Evolutionary conservation across 2,888 invertebrate genomes (phyloP).

Genomic region (Heteromurus nitidus): DNA sequence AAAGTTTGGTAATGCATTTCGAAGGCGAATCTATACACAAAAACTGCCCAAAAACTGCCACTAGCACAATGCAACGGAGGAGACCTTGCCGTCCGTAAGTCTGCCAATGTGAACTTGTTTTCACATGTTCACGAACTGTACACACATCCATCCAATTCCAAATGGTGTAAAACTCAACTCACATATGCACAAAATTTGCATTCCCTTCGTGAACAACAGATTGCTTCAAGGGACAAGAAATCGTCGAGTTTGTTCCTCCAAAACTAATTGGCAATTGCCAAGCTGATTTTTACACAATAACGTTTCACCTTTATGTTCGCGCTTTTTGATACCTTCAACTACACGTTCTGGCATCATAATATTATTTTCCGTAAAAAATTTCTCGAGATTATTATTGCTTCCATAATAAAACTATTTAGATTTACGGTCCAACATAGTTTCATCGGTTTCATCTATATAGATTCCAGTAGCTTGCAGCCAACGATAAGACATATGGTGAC

Average conservation of each 20-base stretch:
- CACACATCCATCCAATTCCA: too few relatives aligned
- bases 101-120: too few relatives aligned
- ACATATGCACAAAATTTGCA: not conserved
- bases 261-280: slow-evolving; percentile 20
- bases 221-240: slow-evolving; percentile 29
- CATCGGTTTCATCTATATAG: not conserved
- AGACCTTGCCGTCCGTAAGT: too few relatives aligned
- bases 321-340: not conserved
- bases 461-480: not conserved
- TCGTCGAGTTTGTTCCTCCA: not conserved
- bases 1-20: too few relatives aligned
- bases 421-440: not conserved
- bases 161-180: too few relatives aligned
- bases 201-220: not conserved
- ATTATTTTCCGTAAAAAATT: not conserved
- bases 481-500: not conserved
- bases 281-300: slow-evolving; percentile 6
- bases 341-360: not conserved
- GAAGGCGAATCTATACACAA: too few relatives aligned
- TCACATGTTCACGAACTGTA: too few relatives aligned
- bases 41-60: too few relatives aligned
- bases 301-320: not conserved
- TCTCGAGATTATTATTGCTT: too few relatives aligned
- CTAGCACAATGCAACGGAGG: too few relatives aligned
- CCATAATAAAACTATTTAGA: too few relatives aligned